Base-by-base conservation (phyloP, 2,113 vertebrate genomes). In the Dolichallabes microphthalmus region DNA sequence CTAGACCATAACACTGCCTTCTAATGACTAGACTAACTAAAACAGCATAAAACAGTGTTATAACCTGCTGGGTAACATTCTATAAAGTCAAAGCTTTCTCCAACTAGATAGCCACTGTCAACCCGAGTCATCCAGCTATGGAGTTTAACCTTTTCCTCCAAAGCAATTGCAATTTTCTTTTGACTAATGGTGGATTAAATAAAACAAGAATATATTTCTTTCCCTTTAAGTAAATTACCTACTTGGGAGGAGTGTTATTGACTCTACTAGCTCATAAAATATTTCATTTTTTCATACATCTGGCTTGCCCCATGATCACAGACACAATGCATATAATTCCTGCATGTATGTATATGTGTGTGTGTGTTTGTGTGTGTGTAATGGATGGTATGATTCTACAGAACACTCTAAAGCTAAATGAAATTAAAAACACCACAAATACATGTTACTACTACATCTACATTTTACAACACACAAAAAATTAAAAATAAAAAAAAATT, bases 391-490 rank as follows among this genome's bases (percentile, higher is more conserved):
- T 9, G 19, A 74, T 8, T 2, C 17, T 20, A 22, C 58, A 22
- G 20, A 30, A 68, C 6, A 68, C 15, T 9, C 22, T 63, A 32
- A 68, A 35, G 32, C 13, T 68, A n/a, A 50, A 74, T 14, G 22
- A 78, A 78, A 78, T 57, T 9, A 5, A 57, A 45, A 79, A 35
- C 25, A 53, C 19, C 5, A 74, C 13, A 27, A 55, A 30, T 20
- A 64, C 58, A 80, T 45, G 39, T 50, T 55, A 22, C 1, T 2
- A 53, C 6, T 17, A 81, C 32, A 19, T 53, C 19, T 30, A 69
- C 45, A 39, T 17, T 52, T 39, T 53, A 75, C 63, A 39, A 75
- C 63, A 86, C 35, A 81, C n/a, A n/a, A n/a, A n/a, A n/a, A n/a
- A n/a, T n/a, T n/a, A n/a, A n/a, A n/a, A n/a, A n/a, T n/a, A n/a